Evolutionary conservation across 2,113 vertebrate species (phyloP).

Genomic region (Labeo rohita): DNA sequence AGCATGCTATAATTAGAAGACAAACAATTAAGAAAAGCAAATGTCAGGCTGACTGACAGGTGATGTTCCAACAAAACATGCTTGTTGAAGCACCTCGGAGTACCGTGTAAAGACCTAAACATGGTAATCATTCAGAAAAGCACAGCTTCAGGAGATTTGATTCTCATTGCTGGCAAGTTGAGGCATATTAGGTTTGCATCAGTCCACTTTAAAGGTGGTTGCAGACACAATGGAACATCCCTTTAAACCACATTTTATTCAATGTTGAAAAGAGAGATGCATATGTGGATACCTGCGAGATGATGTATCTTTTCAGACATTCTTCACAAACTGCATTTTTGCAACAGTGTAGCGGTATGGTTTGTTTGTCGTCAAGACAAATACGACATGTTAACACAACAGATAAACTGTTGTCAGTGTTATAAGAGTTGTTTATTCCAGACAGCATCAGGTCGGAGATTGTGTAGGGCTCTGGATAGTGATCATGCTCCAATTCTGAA

Average conservation of each 20-base stretch:
- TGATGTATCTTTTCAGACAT: conserved; percentile 92
- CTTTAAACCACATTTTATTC: background rate
- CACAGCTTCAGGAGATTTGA: background rate
- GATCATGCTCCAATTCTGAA: conserved; percentile 68
- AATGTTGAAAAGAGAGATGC: background rate
- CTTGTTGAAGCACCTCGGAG: background rate
- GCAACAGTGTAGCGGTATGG: conserved; percentile 90
- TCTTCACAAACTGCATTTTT: conserved; percentile 93
- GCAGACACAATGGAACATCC: background rate
- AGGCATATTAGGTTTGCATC: background rate
- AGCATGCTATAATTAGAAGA: background rate
- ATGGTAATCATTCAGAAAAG: background rate
- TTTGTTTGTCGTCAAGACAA: conserved; percentile 88
- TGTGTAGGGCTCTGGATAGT: conserved; percentile 76
- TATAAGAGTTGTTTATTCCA: conserved; percentile 62
- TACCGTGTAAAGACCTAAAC: background rate
- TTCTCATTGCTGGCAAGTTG: background rate
- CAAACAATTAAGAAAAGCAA: conserved; percentile 10
- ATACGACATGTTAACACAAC: conserved; percentile 86
- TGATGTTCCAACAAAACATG: background rate
- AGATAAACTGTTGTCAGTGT: conserved; percentile 71
- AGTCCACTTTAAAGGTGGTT: background rate
- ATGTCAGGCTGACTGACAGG: background rate
- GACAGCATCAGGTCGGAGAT: conserved; percentile 79
- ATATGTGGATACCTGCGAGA: conserved; percentile 82